Base-by-base conservation (phyloP, 1,140 invertebrate genomes). In the Cotesia vestalis region DNA sequence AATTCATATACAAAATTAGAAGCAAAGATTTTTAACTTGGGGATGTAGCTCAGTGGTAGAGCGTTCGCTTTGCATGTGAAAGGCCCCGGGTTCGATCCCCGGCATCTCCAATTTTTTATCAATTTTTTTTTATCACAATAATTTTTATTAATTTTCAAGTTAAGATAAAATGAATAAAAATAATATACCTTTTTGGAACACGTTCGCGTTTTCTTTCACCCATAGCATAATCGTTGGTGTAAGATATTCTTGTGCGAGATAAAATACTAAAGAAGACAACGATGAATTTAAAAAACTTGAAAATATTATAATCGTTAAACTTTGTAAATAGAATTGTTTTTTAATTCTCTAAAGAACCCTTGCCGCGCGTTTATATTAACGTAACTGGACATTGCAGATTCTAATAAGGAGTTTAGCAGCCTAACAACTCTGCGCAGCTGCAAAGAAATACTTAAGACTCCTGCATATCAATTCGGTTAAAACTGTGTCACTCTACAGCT, bases 51-150 rank as follows among this genome's bases (percentile, higher is more conserved):
- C 74, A 75, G 74, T 75, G 74, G 74, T 73, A 75, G 74, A 75
- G 90, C 90, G 90, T 90, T 90, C 90, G 90, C 90, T 91, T 91
- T 90, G 90, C 90, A 91, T 91, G 90, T 89, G 90, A 90, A 90
- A 91, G 90, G 90, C 86, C 90, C 90, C 87, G 90, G 90, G 90
- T 91, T 91, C 90, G 88, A 91, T 90, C 89, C 90, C 90, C 90
- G 87, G 90, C 89, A 90, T 88, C 89, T 91, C 89, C 89, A 90
- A 66, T 74, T 81, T 84, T 84, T 84, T 85, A 84, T 53, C n/a
- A 20, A 35, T 66, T 62, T 35, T 35, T 84, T 84, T 83, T 85
- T 85, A 78, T 76, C n/a, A 12, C 6, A 20, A 4, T 52, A 53
- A n/a, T 62, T 52, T 61, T 64, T 35, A 11, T 62, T 3, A 40